Evolutionary conservation across 1,140 invertebrate genomes (phyloP).

Genomic region (Pinna nobilis): DNA sequence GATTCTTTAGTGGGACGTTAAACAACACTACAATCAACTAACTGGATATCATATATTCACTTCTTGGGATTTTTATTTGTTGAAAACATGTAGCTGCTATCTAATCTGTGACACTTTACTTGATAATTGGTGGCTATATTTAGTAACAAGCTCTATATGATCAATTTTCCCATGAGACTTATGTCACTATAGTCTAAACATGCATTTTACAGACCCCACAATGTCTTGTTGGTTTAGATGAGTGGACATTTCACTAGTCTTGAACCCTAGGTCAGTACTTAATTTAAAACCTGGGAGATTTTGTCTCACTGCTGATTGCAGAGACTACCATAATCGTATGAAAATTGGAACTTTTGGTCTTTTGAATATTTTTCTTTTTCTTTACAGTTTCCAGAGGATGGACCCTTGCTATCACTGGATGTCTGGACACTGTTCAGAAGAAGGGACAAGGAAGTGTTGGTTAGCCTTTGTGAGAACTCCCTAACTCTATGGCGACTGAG

Average conservation of each 20-base stretch:
- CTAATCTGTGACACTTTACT: no score
- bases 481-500: not conserved
- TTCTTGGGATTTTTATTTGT: no score
- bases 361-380: not conserved
- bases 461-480: constrained; percentile 1
- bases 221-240: not conserved
- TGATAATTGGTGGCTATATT: no score
- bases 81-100: no score
- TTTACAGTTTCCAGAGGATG: constrained; percentile 7
- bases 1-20: no score
- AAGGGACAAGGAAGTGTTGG: constrained; percentile 2
- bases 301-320: not conserved
- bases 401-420: not conserved
- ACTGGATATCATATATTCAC: no score
- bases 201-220: no score
- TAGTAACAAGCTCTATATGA: no score
- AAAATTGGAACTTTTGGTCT: not conserved
- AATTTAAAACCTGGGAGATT: not conserved
- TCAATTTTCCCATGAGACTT: no score
- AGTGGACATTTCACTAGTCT: not conserved
- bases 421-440: not conserved
- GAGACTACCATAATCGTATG: not conserved
- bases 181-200: no score
- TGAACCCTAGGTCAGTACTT: not conserved
- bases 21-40: no score